Percentiles rank a stretch among this genome's conserved stretches.
Evolutionary conservation across 2,113 vertebrate species (phyloP).

Genomic region (Muntiacus muntjak): DNA sequence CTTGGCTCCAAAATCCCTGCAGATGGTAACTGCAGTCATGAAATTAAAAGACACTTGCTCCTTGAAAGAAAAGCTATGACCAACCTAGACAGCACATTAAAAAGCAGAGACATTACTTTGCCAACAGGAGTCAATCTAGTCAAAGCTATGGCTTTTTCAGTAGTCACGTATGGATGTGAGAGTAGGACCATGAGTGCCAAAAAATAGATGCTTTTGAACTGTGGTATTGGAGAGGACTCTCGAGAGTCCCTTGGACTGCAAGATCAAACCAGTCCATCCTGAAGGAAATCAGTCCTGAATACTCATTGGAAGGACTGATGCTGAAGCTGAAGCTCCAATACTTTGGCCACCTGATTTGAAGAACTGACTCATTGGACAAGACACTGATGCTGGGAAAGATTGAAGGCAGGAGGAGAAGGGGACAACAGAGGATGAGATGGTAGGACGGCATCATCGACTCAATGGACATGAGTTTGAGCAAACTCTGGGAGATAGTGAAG

Average conservation of each 20-base stretch:
- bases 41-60: not conserved
- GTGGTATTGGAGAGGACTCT: not conserved
- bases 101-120: not conserved
- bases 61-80: not conserved
- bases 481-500: not conserved
- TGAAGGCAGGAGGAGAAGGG: not conserved
- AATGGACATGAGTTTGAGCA: not conserved
- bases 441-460: not conserved
- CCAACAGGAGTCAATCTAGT: not conserved
- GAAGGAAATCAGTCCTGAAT: not conserved
- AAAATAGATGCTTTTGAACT: not conserved
- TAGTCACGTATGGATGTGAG: not conserved
- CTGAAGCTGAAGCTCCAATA: not conserved
- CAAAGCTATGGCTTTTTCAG: not conserved
- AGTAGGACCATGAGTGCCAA: not conserved
- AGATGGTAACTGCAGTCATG: not conserved
- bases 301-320: not conserved
- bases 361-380: not conserved
- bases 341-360: not conserved
- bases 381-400: not conserved
- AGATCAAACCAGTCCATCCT: not conserved
- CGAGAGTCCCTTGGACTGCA: not conserved
- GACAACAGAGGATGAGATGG: not conserved
- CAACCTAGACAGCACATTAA: not conserved
- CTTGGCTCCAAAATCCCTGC: not conserved